Conservation (phyloP, 2,888 invertebrate species). For the Dinocampus coccinellae region DNA sequence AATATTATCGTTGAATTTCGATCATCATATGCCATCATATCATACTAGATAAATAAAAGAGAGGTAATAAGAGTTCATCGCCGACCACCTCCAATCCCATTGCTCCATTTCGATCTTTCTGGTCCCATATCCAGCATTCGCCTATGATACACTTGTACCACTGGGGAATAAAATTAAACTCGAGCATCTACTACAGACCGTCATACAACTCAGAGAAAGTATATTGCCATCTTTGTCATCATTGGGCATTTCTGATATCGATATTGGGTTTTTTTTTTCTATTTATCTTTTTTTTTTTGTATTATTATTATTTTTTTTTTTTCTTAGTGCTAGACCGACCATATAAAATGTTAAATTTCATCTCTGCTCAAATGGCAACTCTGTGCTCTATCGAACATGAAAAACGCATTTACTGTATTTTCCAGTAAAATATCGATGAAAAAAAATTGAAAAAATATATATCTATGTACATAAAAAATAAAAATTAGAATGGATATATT, state of each 20-base stretch:
- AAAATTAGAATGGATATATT: not conserved
- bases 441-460: not conserved
- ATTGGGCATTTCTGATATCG: slow-evolving; percentile 28
- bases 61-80: not conserved
- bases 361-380: not conserved
- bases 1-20: not conserved
- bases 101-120: not conserved
- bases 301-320: too few species aligned
- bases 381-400: not conserved
- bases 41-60: not conserved
- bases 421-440: not conserved
- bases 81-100: not conserved
- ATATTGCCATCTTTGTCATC: not conserved
- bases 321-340: not conserved
- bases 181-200: slow-evolving; percentile 27
- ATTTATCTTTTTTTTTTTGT: too few species aligned
- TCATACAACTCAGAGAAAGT: slow-evolving; percentile 18
- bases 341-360: slow-evolving; percentile 18
- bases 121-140: slow-evolving; percentile 28
- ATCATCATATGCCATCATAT: not conserved
- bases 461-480: too few species aligned
- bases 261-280: too few species aligned
- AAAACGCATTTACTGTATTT: not conserved
- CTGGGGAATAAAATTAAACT: slow-evolving; percentile 37
- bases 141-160: slow-evolving; percentile 35